These are phyloP conservation scores for Monomorium pharaonis DNA, from an alignment of 1,140 invertebrate genomes.

Conservation along the genomic window DNA sequence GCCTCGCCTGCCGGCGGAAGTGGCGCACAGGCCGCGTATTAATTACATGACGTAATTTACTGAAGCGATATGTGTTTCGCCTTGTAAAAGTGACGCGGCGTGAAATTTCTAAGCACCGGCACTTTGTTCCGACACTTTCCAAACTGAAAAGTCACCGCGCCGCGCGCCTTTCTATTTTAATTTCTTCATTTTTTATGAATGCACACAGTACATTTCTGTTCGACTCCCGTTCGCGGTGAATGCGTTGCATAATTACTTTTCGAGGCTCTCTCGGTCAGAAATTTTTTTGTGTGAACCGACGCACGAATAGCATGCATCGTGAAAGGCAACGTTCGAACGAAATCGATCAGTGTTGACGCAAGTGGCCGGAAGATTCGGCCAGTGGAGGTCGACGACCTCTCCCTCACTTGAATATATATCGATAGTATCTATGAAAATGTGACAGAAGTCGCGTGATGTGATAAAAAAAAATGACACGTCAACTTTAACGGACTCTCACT, in stretches of 20 bases:
- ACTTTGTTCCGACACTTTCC: neutral
- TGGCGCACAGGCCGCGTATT: neutral
- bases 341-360: constrained; percentile 51
- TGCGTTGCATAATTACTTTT: constrained; percentile 14
- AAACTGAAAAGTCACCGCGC: neutral
- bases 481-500: neutral
- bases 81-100: neutral
- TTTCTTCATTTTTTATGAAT: neutral
- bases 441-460: neutral
- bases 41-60: constrained; percentile 10
- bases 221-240: neutral
- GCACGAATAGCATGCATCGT: constrained; percentile 1
- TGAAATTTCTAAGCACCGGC: neutral
- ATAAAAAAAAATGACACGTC: neutral
- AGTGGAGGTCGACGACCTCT: neutral
- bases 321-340: constrained; percentile 24
- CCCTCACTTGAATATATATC: neutral
- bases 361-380: constrained; percentile 27
- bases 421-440: neutral
- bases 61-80: neutral
- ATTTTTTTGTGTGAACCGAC: neutral
- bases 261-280: neutral
- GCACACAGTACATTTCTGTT: neutral
- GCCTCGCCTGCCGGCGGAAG: neutral
- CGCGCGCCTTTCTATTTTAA: neutral